Evolutionary conservation across 2,888 invertebrate genomes (phyloP).

Genomic region (Limenitis camilla): DNA sequence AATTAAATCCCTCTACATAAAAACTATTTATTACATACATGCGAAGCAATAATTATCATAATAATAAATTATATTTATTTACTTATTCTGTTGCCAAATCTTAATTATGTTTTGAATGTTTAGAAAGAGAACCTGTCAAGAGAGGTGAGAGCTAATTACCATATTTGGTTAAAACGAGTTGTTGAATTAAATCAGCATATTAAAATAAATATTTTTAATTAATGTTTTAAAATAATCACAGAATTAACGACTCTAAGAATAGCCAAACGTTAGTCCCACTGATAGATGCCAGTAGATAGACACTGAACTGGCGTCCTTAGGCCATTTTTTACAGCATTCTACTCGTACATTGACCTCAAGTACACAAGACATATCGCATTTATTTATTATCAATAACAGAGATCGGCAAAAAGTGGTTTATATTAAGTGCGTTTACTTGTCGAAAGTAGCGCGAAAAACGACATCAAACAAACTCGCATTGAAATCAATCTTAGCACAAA

Average conservation of each 20-base stretch:
- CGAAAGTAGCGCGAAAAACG: constrained; percentile 9
- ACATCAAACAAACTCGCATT: not conserved
- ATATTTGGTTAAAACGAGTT: too few species aligned
- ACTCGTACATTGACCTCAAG: constrained; percentile 60
- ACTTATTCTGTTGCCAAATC: too few species aligned
- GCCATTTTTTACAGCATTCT: constrained; percentile 68
- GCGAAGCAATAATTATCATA: not conserved
- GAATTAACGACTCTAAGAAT: constrained; percentile 47
- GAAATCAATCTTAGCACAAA: not conserved
- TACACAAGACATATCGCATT: constrained; percentile 51
- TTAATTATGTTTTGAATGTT: too few species aligned
- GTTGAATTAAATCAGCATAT: too few species aligned
- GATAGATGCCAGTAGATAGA: constrained; percentile 36
- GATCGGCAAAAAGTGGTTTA: constrained; percentile 59
- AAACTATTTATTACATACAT: constrained; percentile 3
- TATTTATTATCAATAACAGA: constrained; percentile 64
- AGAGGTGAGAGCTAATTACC: too few species aligned
- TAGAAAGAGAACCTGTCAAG: too few species aligned
- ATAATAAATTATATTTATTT: too few species aligned
- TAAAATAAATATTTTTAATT: too few species aligned
- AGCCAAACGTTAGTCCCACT: constrained; percentile 32
- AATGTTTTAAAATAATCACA: constrained; percentile 37
- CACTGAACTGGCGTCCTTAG: constrained; percentile 58
- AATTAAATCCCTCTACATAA: constrained; percentile 19
- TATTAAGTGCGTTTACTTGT: constrained; percentile 53